Percentiles rank a stretch among this genome's conserved stretches.
These are phyloP conservation scores for Champsocephalus gunnari DNA, from an alignment of 2,797 vertebrate genomes.

Conservation along the genomic window DNA sequence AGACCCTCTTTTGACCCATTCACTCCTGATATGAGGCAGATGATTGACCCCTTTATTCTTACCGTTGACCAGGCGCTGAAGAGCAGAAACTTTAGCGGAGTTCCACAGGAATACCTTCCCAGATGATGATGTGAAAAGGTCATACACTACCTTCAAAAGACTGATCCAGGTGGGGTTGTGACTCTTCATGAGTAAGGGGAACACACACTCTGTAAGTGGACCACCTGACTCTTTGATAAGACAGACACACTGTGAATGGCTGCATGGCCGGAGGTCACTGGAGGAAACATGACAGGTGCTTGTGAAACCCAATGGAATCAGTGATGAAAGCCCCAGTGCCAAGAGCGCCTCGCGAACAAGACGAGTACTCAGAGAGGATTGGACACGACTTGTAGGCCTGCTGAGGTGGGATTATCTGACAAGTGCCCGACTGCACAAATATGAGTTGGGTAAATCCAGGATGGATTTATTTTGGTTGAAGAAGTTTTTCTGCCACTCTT, in stretches of 20 bases:
- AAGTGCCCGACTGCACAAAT: conserved; percentile 49
- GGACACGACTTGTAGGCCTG: conserved; percentile 44
- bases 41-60: conserved; percentile 90
- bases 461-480: conserved; percentile 33
- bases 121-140: conserved; percentile 86
- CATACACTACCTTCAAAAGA: conserved; percentile 20
- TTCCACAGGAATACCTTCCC: conserved; percentile 92
- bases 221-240: conserved; percentile 37
- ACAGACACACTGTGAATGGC: conserved; percentile 30
- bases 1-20: conserved; percentile 90
- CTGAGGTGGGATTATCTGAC: conserved; percentile 52
- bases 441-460: conserved; percentile 36
- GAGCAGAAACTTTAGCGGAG: conserved; percentile 89
- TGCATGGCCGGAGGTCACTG: conserved; percentile 30
- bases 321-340: conserved; percentile 32
- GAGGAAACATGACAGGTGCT: conserved; percentile 34
- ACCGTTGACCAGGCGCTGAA: conserved; percentile 91
- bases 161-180: conserved; percentile 14
- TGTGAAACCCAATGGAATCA: conserved; percentile 30
- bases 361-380: conserved; percentile 58
- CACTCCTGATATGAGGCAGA: conserved; percentile 90
- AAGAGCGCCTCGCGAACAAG: conserved; percentile 29
- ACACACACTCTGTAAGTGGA: conserved; percentile 30
- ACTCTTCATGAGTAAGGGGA: conserved; percentile 15
- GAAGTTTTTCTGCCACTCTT: conserved; percentile 29